Percentiles rank a stretch among this genome's conserved stretches.
phyloP scores from a whole-genome alignment of 1,140 invertebrate species.

The Drosophila leontia region DNA sequence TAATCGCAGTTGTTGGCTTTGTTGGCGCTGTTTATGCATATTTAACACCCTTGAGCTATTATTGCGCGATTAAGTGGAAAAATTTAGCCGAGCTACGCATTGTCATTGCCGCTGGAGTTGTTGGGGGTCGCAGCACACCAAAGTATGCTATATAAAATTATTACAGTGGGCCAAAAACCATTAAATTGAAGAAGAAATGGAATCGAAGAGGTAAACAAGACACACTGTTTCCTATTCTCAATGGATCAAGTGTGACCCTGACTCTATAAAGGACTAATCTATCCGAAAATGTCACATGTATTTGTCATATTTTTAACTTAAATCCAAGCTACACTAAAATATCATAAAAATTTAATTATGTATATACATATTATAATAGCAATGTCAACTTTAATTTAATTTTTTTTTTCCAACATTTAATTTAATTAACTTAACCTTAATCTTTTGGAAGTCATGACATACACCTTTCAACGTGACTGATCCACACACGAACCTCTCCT shows the following conservation, averaged over 20 bases:
- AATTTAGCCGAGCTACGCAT: slow-evolving; percentile 65
- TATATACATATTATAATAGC: too few relatives aligned
- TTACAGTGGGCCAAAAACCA: slow-evolving; percentile 5
- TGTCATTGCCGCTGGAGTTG: slow-evolving; percentile 38
- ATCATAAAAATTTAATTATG: too few relatives aligned
- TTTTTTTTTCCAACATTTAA: background rate
- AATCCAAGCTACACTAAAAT: too few relatives aligned
- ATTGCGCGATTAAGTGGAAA: slow-evolving; percentile 74
- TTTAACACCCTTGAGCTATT: slow-evolving; percentile 70
- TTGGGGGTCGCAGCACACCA: slow-evolving; percentile 33
- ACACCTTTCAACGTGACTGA: background rate
- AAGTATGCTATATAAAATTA: slow-evolving; percentile 52
- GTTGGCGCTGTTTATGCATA: slow-evolving; percentile 46
- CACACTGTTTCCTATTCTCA: too few relatives aligned
- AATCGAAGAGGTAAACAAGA: too few relatives aligned
- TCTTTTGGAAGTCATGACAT: background rate
- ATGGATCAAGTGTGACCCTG: too few relatives aligned
- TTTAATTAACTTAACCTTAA: background rate
- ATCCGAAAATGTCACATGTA: too few relatives aligned
- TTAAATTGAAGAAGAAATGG: background rate
- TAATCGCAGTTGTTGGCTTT: slow-evolving; percentile 46
- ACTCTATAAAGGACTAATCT: too few relatives aligned
- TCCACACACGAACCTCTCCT: background rate
- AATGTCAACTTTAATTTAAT: background rate
- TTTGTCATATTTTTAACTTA: too few relatives aligned